Evolutionary conservation across 2,113 vertebrate genomes (phyloP).

Genomic region (Tauraco erythrolophus): DNA sequence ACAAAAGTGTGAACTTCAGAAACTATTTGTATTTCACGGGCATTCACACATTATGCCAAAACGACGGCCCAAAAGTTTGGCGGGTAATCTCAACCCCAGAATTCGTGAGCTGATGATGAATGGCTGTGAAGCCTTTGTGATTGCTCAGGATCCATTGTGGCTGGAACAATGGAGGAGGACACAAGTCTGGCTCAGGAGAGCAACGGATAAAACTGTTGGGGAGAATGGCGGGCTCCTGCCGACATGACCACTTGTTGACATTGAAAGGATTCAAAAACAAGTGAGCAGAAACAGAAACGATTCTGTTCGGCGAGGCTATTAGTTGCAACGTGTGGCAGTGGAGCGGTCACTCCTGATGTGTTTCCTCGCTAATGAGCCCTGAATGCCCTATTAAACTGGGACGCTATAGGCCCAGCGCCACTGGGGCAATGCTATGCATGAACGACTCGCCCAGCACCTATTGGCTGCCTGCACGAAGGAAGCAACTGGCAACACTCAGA

Average conservation of each 20-base stretch:
- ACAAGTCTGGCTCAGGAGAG: slow-evolving; percentile 89
- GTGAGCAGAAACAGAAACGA: slow-evolving; percentile 89
- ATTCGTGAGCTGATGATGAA: slow-evolving; percentile 91
- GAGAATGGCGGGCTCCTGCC: slow-evolving; percentile 81
- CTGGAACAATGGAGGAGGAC: slow-evolving; percentile 90
- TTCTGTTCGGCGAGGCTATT: slow-evolving; percentile 85
- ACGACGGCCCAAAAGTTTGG: slow-evolving; percentile 73
- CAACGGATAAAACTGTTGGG: slow-evolving; percentile 94
- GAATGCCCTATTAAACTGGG: slow-evolving; percentile 91
- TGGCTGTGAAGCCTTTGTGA: slow-evolving; percentile 98
- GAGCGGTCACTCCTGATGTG: slow-evolving; percentile 83
- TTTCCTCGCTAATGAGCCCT: slow-evolving; percentile 85
- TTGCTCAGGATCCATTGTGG: slow-evolving; percentile 92
- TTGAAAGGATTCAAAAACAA: slow-evolving; percentile 89
- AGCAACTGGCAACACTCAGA: slow-evolving; percentile 87
- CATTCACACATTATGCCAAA: slow-evolving; percentile 55
- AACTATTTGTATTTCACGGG: slow-evolving; percentile 60
- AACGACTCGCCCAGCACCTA: slow-evolving; percentile 74
- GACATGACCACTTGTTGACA: slow-evolving; percentile 85
- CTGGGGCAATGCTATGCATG: slow-evolving; percentile 84
- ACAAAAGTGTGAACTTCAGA: slow-evolving; percentile 54
- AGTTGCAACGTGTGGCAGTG: slow-evolving; percentile 91
- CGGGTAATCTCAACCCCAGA: slow-evolving; percentile 70
- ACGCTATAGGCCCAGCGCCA: slow-evolving; percentile 84
- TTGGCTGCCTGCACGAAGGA: slow-evolving; percentile 77